Base-by-base conservation (phyloP, 1,140 invertebrate genomes). In the Cheumatopsyche charites region DNA sequence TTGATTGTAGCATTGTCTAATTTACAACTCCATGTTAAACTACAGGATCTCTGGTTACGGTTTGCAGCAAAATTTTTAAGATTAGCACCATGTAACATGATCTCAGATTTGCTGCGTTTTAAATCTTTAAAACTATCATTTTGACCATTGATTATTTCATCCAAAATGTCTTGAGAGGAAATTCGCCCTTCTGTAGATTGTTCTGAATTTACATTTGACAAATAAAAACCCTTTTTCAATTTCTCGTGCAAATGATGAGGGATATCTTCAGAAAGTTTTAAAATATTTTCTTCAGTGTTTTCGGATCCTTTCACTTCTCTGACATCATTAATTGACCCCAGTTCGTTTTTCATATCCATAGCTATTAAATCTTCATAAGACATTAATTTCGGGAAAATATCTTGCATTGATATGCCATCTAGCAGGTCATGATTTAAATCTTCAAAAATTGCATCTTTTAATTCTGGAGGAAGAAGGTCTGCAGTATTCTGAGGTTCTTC, bases 371-470 rank as follows among this genome's bases (percentile, higher is more conserved):
- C 86, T 73, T 88, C 87, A 75, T 86, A 87, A 29, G 85, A 86
- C 86, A 89, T 87, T 52, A 87, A 80, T 79, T 89, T 89, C 7
- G 88, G 88, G 78, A 90, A 90, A 69, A 90, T 90, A 74, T 90
- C 89, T 81, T 93, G 90, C 89, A 93, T 92, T 1, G 91, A 93
- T 78, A 93, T 92, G 17, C 91, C 91, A 77, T 93, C 91, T 9
- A 94, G 80, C 29, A 93, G 79, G 77, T 93, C 92, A 76, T 92
- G 89, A 42, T 92, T 92, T 15, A 93, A 78, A 79, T 94, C 92
- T 83, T 93, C 90, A 75, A 93, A 91, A 78, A 94, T 93, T 13
- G 91, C 91, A 79, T 93, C 92, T 77, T 92, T 91, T 0, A 93
- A 84, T 84, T 94, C 92, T 0, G 91, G 91, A 12, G 92, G 91